Evolutionary conservation across 2,797 vertebrate genomes (phyloP).

Genomic region (Myioborus miniatus): DNA sequence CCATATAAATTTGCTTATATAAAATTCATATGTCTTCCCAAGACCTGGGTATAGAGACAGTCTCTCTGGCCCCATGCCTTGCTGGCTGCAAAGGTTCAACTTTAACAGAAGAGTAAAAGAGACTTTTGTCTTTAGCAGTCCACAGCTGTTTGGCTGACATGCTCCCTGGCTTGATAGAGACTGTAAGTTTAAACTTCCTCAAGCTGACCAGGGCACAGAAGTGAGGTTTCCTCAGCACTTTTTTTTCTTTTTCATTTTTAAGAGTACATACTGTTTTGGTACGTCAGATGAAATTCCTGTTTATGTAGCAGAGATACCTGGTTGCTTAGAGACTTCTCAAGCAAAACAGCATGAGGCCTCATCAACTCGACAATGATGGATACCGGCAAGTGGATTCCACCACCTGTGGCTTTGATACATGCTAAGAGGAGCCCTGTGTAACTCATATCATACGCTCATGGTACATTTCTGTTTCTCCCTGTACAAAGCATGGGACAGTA

Average conservation of each 20-base stretch:
- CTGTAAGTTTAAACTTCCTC: neutral
- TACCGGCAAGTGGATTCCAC: neutral
- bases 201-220: neutral
- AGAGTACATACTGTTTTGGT: neutral
- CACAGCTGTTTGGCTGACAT: neutral
- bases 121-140: neutral
- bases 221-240: neutral
- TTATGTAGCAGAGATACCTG: neutral
- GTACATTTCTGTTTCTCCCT: neutral
- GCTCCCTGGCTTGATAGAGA: neutral
- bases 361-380: neutral
- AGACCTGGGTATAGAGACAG: neutral
- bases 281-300: neutral
- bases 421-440: neutral
- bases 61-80: neutral
- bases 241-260: neutral
- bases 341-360: neutral
- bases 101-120: neutral
- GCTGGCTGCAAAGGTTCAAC: neutral
- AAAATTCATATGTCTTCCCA: neutral
- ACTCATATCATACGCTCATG: accelerated
- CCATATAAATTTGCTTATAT: neutral
- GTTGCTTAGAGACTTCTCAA: neutral
- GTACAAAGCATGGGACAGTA: neutral
- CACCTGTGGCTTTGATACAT: neutral